These are phyloP conservation scores for Patella caerulea DNA, from an alignment of 2,888 invertebrate genomes.

Conservation along the genomic window DNA sequence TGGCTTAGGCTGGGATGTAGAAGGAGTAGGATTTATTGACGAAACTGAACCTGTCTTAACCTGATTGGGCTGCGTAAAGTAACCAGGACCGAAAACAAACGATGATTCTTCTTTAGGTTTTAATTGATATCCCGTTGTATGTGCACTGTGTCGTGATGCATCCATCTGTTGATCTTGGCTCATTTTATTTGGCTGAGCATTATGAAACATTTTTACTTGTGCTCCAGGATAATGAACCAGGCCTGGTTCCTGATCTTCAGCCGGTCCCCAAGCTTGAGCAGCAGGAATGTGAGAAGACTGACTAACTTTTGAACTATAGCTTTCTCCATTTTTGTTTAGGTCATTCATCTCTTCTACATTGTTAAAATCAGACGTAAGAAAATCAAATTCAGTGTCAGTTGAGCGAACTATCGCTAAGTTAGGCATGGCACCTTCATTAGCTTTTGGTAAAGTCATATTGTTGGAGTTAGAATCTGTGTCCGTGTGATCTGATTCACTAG, in stretches of 20 bases:
- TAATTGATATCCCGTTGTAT: too few species aligned
- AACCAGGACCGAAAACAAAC: not conserved
- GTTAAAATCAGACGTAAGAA: slow-evolving; percentile 62
- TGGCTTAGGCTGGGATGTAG: not conserved
- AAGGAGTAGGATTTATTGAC: not conserved
- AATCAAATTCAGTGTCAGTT: slow-evolving; percentile 62
- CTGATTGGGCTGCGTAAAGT: not conserved
- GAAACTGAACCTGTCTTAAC: not conserved
- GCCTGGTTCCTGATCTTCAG: not conserved
- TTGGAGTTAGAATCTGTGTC: slow-evolving; percentile 58
- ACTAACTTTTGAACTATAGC: slow-evolving; percentile 23
- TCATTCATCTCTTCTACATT: slow-evolving; percentile 58
- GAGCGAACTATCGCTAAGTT: slow-evolving; percentile 53
- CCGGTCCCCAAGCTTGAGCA: slow-evolving; percentile 17
- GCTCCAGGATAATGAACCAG: not conserved
- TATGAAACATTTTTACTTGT: not conserved
- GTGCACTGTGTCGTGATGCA: not conserved
- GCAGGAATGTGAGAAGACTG: slow-evolving; percentile 40
- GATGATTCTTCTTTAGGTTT: not conserved
- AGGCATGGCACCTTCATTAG: slow-evolving; percentile 22
- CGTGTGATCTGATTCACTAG: slow-evolving; percentile 55
- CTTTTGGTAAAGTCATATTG: slow-evolving; percentile 51
- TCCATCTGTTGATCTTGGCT: not conserved
- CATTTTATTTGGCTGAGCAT: not conserved
- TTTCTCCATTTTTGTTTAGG: slow-evolving; percentile 53